These are phyloP conservation scores for Thymallus thymallus DNA, from an alignment of 2,113 vertebrate species.

Conservation along the genomic window DNA sequence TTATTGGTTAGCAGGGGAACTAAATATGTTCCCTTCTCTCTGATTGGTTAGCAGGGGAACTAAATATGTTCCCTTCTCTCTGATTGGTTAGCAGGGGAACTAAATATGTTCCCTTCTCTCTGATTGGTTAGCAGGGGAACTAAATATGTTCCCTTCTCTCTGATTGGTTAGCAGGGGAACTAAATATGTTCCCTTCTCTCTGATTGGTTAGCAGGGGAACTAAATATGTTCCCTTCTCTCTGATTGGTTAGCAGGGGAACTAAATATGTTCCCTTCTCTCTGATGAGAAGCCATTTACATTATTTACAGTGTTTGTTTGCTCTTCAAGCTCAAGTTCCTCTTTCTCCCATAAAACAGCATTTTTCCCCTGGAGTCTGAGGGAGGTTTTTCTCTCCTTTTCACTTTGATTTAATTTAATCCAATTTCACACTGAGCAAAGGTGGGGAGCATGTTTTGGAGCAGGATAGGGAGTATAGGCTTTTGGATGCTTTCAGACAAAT, in stretches of 20 bases:
- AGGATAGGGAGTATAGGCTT: too few relatives aligned
- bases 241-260: background rate
- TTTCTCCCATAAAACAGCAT: too few relatives aligned
- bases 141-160: too few relatives aligned
- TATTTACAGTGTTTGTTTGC: background rate
- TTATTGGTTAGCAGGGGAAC: background rate
- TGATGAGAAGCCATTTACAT: background rate
- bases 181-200: too few relatives aligned
- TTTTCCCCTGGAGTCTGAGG: too few relatives aligned
- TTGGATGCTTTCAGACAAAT: too few relatives aligned
- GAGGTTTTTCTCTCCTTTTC: background rate
- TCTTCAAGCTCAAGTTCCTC: background rate
- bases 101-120: too few relatives aligned
- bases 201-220: background rate
- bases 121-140: background rate
- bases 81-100: background rate
- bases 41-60: background rate
- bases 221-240: too few relatives aligned
- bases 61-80: too few relatives aligned
- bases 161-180: background rate
- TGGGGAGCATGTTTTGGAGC: background rate
- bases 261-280: background rate
- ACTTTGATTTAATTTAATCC: background rate
- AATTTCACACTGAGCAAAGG: background rate
- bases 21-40: too few relatives aligned